phyloP scores from a whole-genome alignment of 2,888 invertebrate genomes.

The Epinotia bilunana region DNA sequence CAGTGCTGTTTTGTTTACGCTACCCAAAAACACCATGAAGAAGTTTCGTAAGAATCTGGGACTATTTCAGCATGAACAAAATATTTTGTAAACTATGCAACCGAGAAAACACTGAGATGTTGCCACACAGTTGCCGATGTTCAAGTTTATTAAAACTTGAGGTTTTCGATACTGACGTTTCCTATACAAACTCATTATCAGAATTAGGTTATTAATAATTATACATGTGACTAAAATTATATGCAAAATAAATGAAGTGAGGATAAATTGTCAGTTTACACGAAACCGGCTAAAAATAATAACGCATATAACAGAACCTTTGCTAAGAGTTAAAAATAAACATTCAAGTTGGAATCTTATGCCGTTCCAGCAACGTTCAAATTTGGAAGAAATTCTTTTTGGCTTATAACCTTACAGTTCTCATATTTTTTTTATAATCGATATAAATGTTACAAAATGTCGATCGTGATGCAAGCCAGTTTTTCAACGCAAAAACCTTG shows the following conservation, averaged over 20 bases:
- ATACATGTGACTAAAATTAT: neutral
- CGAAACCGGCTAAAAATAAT: slow-evolving; percentile 17
- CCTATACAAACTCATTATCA: neutral
- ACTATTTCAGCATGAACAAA: slow-evolving; percentile 17
- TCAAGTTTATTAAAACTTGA: too few relatives aligned
- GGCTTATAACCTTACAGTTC: neutral
- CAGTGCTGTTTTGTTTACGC: slow-evolving; percentile 11
- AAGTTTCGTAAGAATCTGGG: slow-evolving; percentile 25
- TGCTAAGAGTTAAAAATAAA: neutral
- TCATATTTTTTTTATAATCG: too few relatives aligned
- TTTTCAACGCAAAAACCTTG: slow-evolving; percentile 37
- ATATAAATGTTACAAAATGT: slow-evolving; percentile 35
- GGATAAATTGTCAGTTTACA: slow-evolving; percentile 15
- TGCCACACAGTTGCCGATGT: too few relatives aligned
- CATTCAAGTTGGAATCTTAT: slow-evolving; percentile 4
- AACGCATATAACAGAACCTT: slow-evolving; percentile 7
- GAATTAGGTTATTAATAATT: neutral
- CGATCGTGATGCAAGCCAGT: slow-evolving; percentile 39
- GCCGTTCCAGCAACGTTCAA: neutral
- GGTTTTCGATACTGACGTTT: neutral
- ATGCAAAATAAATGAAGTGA: neutral
- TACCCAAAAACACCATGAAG: slow-evolving; percentile 1
- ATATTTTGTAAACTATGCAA: slow-evolving; percentile 19
- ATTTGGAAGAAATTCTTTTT: neutral
- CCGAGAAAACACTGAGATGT: too few relatives aligned